Conservation (phyloP, 2,888 invertebrate species). For the Drosophila bunnanda region DNA sequence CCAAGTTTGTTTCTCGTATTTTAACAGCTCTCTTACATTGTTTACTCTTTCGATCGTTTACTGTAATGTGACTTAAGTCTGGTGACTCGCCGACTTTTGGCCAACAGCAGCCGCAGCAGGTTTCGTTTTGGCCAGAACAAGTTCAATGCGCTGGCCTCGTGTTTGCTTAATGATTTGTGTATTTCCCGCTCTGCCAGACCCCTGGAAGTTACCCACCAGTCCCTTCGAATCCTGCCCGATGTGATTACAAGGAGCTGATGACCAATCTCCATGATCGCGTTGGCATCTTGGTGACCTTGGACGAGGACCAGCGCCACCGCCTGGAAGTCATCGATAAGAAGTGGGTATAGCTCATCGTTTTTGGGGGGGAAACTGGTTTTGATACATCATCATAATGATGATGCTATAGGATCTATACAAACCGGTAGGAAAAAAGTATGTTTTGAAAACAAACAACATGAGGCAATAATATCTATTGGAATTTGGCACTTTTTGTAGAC, state of each 20-base stretch:
- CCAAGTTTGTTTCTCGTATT: not conserved
- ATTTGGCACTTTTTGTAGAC: slow-evolving; percentile 13
- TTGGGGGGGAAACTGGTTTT: slow-evolving; percentile 36
- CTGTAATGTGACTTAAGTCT: slow-evolving; percentile 26
- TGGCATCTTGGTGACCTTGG: slow-evolving; percentile 81
- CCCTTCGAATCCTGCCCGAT: slow-evolving; percentile 24
- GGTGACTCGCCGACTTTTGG: slow-evolving; percentile 13
- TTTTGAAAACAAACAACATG: not conserved
- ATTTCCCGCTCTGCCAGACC: not conserved
- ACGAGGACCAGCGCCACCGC: slow-evolving; percentile 82
- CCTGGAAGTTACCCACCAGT: not conserved
- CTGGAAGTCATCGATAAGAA: slow-evolving; percentile 83
- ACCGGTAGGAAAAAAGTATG: slow-evolving; percentile 34
- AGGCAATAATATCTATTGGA: slow-evolving; percentile 10
- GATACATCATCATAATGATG: slow-evolving; percentile 9
- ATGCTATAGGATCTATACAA: slow-evolving; percentile 16
- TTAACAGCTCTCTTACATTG: not conserved
- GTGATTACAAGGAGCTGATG: slow-evolving; percentile 76
- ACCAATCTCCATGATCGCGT: slow-evolving; percentile 82
- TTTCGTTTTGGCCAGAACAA: slow-evolving; percentile 43
- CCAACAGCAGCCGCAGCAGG: slow-evolving; percentile 22
- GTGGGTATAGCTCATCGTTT: slow-evolving; percentile 69
- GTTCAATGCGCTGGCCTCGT: slow-evolving; percentile 51
- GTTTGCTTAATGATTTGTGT: slow-evolving; percentile 11
- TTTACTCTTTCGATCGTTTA: slow-evolving; percentile 28